Conservation (phyloP, 23 tunicate species). For the Corella eumyota region DNA sequence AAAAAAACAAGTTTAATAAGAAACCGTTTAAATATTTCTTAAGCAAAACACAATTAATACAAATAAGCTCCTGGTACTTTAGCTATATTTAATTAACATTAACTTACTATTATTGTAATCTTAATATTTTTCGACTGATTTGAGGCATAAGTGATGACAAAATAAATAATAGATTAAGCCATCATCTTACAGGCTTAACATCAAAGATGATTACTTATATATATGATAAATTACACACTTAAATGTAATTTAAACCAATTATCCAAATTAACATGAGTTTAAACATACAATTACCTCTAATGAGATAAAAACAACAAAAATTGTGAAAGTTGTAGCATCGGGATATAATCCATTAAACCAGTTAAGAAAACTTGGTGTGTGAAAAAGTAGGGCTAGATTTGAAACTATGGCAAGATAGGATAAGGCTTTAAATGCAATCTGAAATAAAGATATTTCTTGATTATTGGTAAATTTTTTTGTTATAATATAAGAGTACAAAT, state of each 20-base stretch:
- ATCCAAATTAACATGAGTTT: too few species aligned
- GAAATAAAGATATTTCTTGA: neutral
- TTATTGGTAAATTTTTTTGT: neutral
- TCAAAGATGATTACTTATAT: neutral
- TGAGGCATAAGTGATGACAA: too few species aligned
- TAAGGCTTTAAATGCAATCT: slow-evolving; percentile 43
- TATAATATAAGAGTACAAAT: neutral
- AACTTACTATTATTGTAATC: too few species aligned
- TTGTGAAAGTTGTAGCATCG: neutral
- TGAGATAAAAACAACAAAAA: slow-evolving; percentile 12
- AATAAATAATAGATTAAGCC: neutral
- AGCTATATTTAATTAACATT: too few species aligned
- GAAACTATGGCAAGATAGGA: slow-evolving; percentile 39
- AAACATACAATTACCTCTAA: too few species aligned
- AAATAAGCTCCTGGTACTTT: too few species aligned
- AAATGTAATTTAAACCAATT: neutral
- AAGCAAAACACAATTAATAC: too few species aligned
- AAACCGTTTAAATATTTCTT: too few species aligned
- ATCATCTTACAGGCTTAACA: neutral
- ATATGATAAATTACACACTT: neutral
- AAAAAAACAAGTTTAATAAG: neutral
- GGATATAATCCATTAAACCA: slow-evolving; percentile 13
- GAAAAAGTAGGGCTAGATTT: slow-evolving; percentile 41
- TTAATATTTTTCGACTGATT: too few species aligned
- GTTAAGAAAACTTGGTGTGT: slow-evolving; percentile 17